Base-by-base conservation (phyloP, 1,140 invertebrate species). In the Dendroctonus valens region DNA sequence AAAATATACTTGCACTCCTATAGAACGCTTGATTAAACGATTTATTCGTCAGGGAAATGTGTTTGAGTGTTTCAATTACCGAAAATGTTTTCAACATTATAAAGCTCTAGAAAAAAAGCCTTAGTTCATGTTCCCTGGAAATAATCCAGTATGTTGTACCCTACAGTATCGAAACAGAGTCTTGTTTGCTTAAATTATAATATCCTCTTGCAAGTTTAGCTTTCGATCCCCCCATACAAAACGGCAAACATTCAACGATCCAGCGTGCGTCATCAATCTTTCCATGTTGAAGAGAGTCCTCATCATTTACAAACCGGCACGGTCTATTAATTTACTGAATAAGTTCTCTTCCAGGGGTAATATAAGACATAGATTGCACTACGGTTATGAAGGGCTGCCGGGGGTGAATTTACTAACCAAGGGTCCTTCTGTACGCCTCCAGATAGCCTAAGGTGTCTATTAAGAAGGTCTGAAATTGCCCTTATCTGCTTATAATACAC, bases 401-500 rank as follows among this genome's bases (percentile, higher is more conserved):
- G 41, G 55, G 41, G 26, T 58, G 44, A 50, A 55, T 58, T 52
- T 57, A 55, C 62, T 57, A 58, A 55, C 54, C 44, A 49, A 55
- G 38, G 44, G 51, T 50, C 46, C 48, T 59, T 55, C 40, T 37
- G 54, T 12, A 9, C 54, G 48, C 50, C 39, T 53, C 63, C 48
- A 53, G 46, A 58, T 65, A 65, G 63, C 63, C 63, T 65, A 59
- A 65, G 63, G 63, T 65, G 63, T 65, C 63, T 54, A 65, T 65
- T 65, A 65, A 65, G 63, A 59, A 65, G 63, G 54, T 65, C 63
- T 55, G 55, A 49, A 46, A 65, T 44, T 38, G 41, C 63, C 63
- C 63, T 65, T 65, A 65, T 65, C 63, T 65, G 63, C 63, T 65
- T 59, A 65, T 65, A 65, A 65, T 65, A 65, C 63, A 59, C 63